These are phyloP conservation scores for Xyliphius kryptos DNA, from an alignment of 2,113 vertebrate species.

Conservation along the genomic window DNA sequence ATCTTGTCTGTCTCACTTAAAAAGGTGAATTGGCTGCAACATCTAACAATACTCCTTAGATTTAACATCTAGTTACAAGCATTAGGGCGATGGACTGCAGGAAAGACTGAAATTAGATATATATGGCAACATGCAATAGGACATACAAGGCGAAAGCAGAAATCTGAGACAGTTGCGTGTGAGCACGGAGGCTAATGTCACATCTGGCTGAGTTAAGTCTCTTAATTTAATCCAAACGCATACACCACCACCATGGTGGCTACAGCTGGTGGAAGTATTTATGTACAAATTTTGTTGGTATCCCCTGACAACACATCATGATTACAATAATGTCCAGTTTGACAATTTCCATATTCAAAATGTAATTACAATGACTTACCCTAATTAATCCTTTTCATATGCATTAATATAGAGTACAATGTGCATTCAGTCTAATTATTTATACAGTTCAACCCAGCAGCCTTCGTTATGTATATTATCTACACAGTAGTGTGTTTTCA, in stretches of 20 bases:
- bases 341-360: too few species aligned
- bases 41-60: too few species aligned
- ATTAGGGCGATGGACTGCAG: background rate
- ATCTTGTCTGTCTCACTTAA: too few species aligned
- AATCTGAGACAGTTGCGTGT: constrained; percentile 22
- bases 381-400: too few species aligned
- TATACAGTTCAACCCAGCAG: too few species aligned
- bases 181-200: constrained; percentile 32
- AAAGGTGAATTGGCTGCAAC: too few species aligned
- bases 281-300: constrained; percentile 27
- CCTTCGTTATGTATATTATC: too few species aligned
- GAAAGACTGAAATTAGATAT: background rate
- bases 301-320: background rate
- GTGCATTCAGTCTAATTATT: too few species aligned
- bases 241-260: constrained; percentile 14
- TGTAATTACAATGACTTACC: too few species aligned
- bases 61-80: constrained; percentile 49
- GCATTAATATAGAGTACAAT: too few species aligned
- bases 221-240: constrained; percentile 32
- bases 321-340: background rate
- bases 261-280: constrained; percentile 21
- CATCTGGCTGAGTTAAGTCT: constrained; percentile 24
- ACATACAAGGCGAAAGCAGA: constrained; percentile 12
- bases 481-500: too few species aligned
- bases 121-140: background rate